Base-by-base conservation (phyloP, 2,888 invertebrate genomes). In the Mylabris sibirica region DNA sequence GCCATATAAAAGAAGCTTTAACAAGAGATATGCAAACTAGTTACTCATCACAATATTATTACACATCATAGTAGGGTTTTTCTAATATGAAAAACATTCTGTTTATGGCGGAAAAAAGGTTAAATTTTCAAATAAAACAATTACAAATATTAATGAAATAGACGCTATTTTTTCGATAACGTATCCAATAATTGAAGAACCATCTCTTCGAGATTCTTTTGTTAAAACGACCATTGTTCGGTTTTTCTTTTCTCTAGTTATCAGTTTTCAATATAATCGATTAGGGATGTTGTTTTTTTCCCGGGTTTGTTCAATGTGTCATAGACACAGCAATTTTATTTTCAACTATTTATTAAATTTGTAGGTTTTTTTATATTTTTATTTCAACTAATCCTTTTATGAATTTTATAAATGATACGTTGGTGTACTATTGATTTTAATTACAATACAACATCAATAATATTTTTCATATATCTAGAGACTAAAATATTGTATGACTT, bases 251-350 rank as follows among this genome's bases (percentile, higher is more conserved):
- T 24, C 57, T 24, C 12, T 9, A 57, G 24, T 57, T 57, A 57
- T 57, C 57, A 57, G 24, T 24, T 57, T 57, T 24, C 57, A 57
- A 57, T 57, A 57, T 3, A 57, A 57, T 57, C 57, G 57, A 57
- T 6, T 24, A 5, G 9, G 20, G 22, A 24, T 57, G 12, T 22
- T 53, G 4, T n/a, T 41, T 41, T 17, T 22, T 12, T 49, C 5
- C 3, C 2, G 20, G n/a, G 3, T 44, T 20, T 49, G 49, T 49
- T 49, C 17, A 20, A 20, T 49, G 9, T 5, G 9, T 6, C 11
- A 49, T 8, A 49, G 20, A 49, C 20, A 49, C 6, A 17, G 49
- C 4, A 9, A 49, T 49, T 49, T 17, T 2, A 20, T 17, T 49
- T 30, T 1, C 30, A 4, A 8, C 4, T 30, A 30, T 4, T 30